Evolutionary conservation across 2,113 vertebrate genomes (phyloP), one percentile per base, ranked within the genome.

Genomic region (Crypturellus undulatus): DNA sequence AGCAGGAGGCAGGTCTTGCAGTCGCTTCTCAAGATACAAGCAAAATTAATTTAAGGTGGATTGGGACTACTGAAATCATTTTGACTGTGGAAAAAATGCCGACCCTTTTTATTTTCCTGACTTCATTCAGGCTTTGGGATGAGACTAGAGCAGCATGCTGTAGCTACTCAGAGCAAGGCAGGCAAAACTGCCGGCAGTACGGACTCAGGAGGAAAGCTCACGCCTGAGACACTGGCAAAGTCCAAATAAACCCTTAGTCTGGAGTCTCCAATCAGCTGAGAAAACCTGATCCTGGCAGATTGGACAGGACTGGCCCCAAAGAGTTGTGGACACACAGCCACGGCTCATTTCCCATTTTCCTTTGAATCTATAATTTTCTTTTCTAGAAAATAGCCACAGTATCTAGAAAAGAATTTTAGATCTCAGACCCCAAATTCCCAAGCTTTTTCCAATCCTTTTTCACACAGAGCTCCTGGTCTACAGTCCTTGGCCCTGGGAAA

Each of bases 391-490:
- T 43, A 67, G 5, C 4, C 9, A 6, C 12, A 60, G 1, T 21
- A 62, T 65, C 64, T 47, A 87, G 32, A 15, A 88, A 81, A 89
- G 64, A 13, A 73, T 30, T 69, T 88, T 34, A 12, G 38, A 92
- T 5, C 16, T 56, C 25, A 24, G 12, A 78, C 9, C 7, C 54
- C 13, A 71, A 1, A 0, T 2, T 81, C 28, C 26, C 42, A 54
- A 12, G 30, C 30, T 84, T 75, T 26, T 87, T 7, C 21, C 14
- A 80, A 15, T 6, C 15, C 28, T 12, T 87, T 78, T 78, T 19
- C 60, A 62, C 25, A 65, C 3, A 0, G 0, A 51, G 9, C 5
- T 10, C 8, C 9, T 1, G 1, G 49, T 47, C 8, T 36, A 3
- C 5, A 51, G 9, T 7, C 22, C 20, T 10, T 28, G 54, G 10